These are phyloP conservation scores for Rhodophaea formosa DNA, from an alignment of 2,888 invertebrate species.

Conservation along the genomic window DNA sequence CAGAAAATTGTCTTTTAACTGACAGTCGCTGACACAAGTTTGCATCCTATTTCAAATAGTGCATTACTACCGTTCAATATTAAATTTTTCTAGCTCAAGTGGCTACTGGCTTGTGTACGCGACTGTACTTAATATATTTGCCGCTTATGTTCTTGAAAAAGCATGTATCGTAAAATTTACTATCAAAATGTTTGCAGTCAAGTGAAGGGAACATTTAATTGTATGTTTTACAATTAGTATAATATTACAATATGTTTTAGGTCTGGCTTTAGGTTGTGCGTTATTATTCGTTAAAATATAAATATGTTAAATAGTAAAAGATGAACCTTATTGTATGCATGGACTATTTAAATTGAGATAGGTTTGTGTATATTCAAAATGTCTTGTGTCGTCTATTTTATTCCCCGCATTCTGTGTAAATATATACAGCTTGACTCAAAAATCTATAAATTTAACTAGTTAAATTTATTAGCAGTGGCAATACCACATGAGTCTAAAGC, in stretches of 20 bases:
- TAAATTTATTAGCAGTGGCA: too few relatives aligned
- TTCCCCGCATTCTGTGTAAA: neutral
- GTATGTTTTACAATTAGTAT: slow-evolving; percentile 23
- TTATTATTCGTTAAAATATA: slow-evolving; percentile 43
- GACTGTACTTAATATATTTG: slow-evolving; percentile 21
- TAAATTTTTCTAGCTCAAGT: slow-evolving; percentile 8
- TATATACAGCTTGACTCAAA: too few relatives aligned
- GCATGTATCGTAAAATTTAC: slow-evolving; percentile 40
- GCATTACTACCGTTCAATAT: slow-evolving; percentile 5
- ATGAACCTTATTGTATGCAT: slow-evolving; percentile 18
- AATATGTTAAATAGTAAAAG: slow-evolving; percentile 17
- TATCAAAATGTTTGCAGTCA: slow-evolving; percentile 41
- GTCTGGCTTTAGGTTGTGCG: slow-evolving; percentile 61
- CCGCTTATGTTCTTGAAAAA: slow-evolving; percentile 16
- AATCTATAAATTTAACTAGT: too few relatives aligned
- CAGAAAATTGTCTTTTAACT: slow-evolving; percentile 44
- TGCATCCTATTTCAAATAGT: slow-evolving; percentile 6
- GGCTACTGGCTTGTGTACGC: slow-evolving; percentile 1
- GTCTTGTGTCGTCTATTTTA: neutral
- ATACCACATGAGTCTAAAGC: too few relatives aligned
- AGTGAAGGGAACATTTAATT: slow-evolving; percentile 36
- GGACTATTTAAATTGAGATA: slow-evolving; percentile 5
- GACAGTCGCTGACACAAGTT: slow-evolving; percentile 37
- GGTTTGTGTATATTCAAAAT: neutral
- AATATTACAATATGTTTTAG: slow-evolving; percentile 33